Evolutionary conservation across 2,888 invertebrate genomes (phyloP), one percentile per base, ranked within the genome.

Genomic region (Tyria jacobaeae): DNA sequence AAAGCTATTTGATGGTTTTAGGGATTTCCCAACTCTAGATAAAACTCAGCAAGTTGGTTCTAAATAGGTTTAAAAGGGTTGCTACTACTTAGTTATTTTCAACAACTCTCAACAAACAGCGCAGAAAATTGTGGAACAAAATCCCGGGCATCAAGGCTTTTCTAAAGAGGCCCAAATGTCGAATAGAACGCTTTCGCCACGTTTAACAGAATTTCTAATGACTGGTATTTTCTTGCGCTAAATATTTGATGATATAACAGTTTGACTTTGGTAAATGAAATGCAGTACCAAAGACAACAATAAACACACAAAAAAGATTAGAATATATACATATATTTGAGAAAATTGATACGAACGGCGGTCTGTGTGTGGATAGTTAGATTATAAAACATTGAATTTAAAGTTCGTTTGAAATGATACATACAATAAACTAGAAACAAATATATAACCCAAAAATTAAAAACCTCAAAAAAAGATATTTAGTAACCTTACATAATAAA

Each of bases 211-310:
- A 58, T 10, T 62, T 21, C 60, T 72, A 67, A 72, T 67, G 50
- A 65, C 54, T 41, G 9, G 58, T 64, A 62, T 67, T 75, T 65
- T 67, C 60, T 60, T 60, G 62, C 54, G 52, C 53, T 74, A 55
- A 62, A 73, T 74, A 69, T 73, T 69, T 66, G 62, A 74, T 74
- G 75, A 56, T 61, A 62, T 66, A 66, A 74, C 64, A 60, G 64
- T 55, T 69, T 57, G 57, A 66, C 66, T 74, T 74, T 69, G 52
- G 52, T 64, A 64, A 64, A 69, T 66, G 66, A 64, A 66, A 62
- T 69, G 64, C 58, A 27, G 24, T 47, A 39, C 7, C 37, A 50
- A 60, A 48, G 31, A 56, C 49, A 68, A 68, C 1, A n/a, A n/a
- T n/a, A n/a, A n/a, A n/a, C n/a, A n/a, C n/a, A n/a, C n/a, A n/a